Evolutionary conservation across 2,888 invertebrate genomes (phyloP).

Genomic region (Abrostola triplasia): DNA sequence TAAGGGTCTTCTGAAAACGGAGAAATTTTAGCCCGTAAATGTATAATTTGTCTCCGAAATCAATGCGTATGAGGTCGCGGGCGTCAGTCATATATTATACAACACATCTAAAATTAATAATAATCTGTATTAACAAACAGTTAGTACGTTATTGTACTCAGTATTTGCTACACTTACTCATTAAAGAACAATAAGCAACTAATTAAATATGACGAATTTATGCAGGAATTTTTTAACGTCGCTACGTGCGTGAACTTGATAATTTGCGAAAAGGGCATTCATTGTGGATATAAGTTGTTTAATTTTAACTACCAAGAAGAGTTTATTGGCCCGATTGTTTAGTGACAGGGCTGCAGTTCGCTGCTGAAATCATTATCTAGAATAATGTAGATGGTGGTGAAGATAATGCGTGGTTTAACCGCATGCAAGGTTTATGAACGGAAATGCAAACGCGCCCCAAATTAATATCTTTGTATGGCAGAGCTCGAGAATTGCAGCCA

Average conservation of each 20-base stretch:
- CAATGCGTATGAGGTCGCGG: too few relatives aligned
- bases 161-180: constrained; percentile 20
- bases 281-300: background rate
- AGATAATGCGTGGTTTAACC: background rate
- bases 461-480: constrained; percentile 16
- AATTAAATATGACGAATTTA: constrained; percentile 5
- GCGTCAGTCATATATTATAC: too few relatives aligned
- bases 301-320: too few relatives aligned
- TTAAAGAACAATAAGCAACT: constrained; percentile 10
- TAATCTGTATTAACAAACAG: background rate
- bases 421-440: constrained; percentile 10
- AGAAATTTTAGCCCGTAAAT: too few relatives aligned
- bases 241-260: background rate
- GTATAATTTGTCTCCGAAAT: too few relatives aligned
- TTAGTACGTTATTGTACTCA: background rate
- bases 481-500: constrained; percentile 22
- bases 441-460: constrained; percentile 9
- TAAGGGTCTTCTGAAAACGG: too few relatives aligned
- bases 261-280: background rate
- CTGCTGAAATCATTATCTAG: background rate
- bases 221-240: background rate
- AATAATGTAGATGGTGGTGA: background rate
- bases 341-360: too few relatives aligned
- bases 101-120: background rate
- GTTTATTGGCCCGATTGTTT: too few relatives aligned